Conservation (phyloP, 2,113 vertebrate species). For the Paedocypris sp. region DNA sequence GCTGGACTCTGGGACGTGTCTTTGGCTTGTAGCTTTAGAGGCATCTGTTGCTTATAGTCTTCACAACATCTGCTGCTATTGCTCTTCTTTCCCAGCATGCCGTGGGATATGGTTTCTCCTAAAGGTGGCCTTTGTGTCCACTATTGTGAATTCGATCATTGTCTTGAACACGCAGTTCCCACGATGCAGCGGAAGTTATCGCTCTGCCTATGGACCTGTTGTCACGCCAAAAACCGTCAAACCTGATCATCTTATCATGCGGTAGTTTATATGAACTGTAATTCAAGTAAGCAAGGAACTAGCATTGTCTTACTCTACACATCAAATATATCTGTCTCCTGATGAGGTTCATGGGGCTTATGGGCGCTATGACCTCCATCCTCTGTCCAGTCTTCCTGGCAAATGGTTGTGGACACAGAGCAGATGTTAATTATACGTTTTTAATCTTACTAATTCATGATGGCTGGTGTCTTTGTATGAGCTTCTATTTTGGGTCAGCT, state of each 20-base stretch:
- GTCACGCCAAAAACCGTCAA: conserved; percentile 29
- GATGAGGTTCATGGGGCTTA: conserved; percentile 31
- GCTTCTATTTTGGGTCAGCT: neutral
- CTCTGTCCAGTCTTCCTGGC: conserved; percentile 51
- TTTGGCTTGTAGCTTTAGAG: conserved; percentile 63
- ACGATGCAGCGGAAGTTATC: conserved; percentile 63
- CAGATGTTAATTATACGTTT: conserved; percentile 62
- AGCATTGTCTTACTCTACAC: neutral
- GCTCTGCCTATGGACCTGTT: conserved; percentile 48
- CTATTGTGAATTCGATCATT: conserved; percentile 70
- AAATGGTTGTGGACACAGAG: conserved; percentile 43
- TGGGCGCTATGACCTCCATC: conserved; percentile 30
- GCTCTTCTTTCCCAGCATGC: conserved; percentile 72
- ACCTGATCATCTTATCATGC: conserved; percentile 14
- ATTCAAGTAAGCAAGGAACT: too few species aligned
- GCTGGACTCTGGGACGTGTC: conserved; percentile 43
- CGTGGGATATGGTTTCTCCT: conserved; percentile 74
- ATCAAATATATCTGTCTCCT: neutral
- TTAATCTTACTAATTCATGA: conserved; percentile 48
- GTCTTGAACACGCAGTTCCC: conserved; percentile 65
- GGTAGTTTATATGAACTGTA: too few species aligned
- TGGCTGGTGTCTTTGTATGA: conserved; percentile 11
- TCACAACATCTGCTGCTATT: conserved; percentile 80
- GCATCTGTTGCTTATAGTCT: conserved; percentile 74
- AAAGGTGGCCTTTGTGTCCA: conserved; percentile 73